Evolutionary conservation across 2,888 invertebrate genomes (phyloP).

Genomic region (Zaprionus bogoriensis): DNA sequence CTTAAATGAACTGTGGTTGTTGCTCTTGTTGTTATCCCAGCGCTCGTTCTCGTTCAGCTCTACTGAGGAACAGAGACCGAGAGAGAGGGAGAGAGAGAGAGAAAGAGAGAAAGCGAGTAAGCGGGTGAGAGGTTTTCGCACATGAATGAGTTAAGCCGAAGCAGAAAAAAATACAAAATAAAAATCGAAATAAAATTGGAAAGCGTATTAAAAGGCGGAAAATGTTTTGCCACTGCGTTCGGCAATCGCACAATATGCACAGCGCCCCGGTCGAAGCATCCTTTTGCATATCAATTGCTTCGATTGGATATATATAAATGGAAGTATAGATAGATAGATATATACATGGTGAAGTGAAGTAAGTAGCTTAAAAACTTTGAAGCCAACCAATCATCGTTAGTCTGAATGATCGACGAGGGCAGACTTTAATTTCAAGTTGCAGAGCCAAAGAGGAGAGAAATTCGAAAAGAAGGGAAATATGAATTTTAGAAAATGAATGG

Average conservation of each 20-base stretch:
- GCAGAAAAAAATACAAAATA: slow-evolving; percentile 6
- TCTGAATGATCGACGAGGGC: not conserved
- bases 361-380: slow-evolving; percentile 36
- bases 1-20: slow-evolving; percentile 67
- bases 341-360: not conserved
- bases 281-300: slow-evolving; percentile 28
- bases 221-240: slow-evolving; percentile 44
- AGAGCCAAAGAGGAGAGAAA: not conserved
- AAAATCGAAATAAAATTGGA: slow-evolving; percentile 21
- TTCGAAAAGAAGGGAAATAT: too few species aligned
- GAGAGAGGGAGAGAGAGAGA: too few species aligned
- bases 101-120: too few species aligned
- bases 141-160: slow-evolving; percentile 59
- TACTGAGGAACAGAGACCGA: too few species aligned
- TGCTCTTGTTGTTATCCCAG: slow-evolving; percentile 26
- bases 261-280: slow-evolving; percentile 1
- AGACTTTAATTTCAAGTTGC: not conserved
- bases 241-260: slow-evolving; percentile 28
- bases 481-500: too few species aligned
- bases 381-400: slow-evolving; percentile 10
- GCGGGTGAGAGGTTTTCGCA: slow-evolving; percentile 63
- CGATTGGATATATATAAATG: slow-evolving; percentile 12
- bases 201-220: slow-evolving; percentile 53
- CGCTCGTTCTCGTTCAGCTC: slow-evolving; percentile 1
- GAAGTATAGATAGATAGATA: not conserved